Evolutionary conservation across 2,797 vertebrate genomes (phyloP).

Genomic region (Myioborus miniatus): DNA sequence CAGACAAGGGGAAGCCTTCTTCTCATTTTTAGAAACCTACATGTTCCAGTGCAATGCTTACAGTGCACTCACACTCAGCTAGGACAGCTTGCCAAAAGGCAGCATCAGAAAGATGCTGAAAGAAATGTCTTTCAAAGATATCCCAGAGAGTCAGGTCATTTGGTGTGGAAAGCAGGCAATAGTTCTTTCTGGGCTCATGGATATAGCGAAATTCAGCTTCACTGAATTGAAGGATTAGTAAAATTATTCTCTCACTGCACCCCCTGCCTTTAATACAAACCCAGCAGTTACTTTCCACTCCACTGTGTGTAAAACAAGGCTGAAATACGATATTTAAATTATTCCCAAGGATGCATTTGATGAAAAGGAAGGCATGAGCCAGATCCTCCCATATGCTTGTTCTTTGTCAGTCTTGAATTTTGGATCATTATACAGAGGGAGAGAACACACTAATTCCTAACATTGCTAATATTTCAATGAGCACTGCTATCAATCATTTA

Average conservation of each 20-base stretch:
- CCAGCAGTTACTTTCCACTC: constrained; percentile 59
- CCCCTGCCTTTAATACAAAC: constrained; percentile 63
- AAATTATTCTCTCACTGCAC: constrained; percentile 38
- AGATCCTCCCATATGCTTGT: constrained; percentile 63
- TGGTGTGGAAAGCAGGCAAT: constrained; percentile 41
- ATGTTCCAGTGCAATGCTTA: background rate
- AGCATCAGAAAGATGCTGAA: constrained; percentile 51
- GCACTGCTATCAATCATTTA: constrained; percentile 30
- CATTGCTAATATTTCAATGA: constrained; percentile 33
- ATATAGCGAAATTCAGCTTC: constrained; percentile 23
- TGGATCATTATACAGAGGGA: constrained; percentile 44
- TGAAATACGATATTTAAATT: constrained; percentile 77
- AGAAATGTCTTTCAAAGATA: constrained; percentile 44
- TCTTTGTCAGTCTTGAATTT: constrained; percentile 69
- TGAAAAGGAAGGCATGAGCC: constrained; percentile 72
- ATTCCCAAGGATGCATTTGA: constrained; percentile 73
- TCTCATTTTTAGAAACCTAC: background rate
- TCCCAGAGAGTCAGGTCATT: constrained; percentile 55
- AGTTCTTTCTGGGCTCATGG: constrained; percentile 36
- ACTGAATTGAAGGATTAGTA: constrained; percentile 38
- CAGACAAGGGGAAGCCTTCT: background rate
- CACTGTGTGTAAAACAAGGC: constrained; percentile 66
- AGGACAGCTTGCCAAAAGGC: constrained; percentile 47
- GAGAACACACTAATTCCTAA: constrained; percentile 28
- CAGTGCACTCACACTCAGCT: background rate